Conservation (phyloP, 2,113 vertebrate genomes). For the Kobus ellipsiprymnus region DNA sequence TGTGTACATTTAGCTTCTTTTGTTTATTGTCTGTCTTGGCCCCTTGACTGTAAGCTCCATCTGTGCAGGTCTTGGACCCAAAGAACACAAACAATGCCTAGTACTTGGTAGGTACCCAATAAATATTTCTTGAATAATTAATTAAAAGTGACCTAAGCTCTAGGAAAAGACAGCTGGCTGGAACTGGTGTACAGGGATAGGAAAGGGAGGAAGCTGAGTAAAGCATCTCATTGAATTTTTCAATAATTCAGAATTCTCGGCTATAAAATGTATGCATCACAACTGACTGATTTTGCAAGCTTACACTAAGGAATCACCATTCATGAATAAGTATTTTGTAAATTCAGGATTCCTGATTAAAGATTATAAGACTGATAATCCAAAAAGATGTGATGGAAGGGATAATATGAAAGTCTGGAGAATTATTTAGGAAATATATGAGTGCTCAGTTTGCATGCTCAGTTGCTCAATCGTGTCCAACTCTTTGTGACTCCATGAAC, state of each 20-base stretch:
- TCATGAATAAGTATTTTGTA: not conserved
- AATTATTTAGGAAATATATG: not conserved
- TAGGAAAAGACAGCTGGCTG: not conserved
- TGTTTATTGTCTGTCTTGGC: not conserved
- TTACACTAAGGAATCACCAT: not conserved
- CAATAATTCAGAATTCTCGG: not conserved
- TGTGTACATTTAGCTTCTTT: not conserved
- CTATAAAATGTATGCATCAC: not conserved
- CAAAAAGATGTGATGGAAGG: not conserved
- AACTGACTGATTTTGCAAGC: not conserved
- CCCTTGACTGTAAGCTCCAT: not conserved
- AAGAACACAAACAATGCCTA: not conserved
- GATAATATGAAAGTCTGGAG: not conserved
- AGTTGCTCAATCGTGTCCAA: not conserved
- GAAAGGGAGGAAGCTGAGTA: not conserved
- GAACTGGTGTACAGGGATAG: not conserved
- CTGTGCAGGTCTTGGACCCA: not conserved
- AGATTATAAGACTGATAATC: not conserved
- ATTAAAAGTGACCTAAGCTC: not conserved
- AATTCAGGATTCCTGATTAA: not conserved
- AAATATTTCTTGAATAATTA: not conserved
- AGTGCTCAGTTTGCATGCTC: not conserved
- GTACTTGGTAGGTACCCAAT: not conserved
- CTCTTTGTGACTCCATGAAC: not conserved
- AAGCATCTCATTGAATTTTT: not conserved